These are phyloP conservation scores for Clarias gariepinus DNA, from an alignment of 2,113 vertebrate genomes.

Conservation along the genomic window DNA sequence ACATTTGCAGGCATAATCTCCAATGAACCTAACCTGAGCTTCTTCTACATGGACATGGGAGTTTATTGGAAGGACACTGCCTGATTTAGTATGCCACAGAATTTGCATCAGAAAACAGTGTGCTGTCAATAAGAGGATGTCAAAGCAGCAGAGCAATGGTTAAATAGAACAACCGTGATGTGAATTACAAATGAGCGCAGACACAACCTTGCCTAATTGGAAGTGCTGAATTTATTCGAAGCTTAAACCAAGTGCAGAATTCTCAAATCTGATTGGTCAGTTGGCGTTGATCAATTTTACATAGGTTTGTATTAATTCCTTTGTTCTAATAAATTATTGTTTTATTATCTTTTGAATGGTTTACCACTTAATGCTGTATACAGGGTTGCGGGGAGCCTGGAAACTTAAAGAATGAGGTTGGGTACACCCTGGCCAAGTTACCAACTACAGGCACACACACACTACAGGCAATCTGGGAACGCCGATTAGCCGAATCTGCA, in stretches of 20 bases:
- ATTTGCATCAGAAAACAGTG: constrained; percentile 64
- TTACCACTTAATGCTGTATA: background rate
- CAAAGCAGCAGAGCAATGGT: background rate
- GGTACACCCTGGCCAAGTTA: no score
- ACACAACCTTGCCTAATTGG: background rate
- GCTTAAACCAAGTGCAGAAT: background rate
- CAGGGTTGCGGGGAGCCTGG: no score
- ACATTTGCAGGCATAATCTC: constrained; percentile 53
- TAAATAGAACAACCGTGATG: constrained; percentile 24
- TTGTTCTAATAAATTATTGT: background rate
- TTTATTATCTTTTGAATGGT: background rate
- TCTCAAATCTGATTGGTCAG: background rate
- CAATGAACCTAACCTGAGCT: constrained; percentile 54
- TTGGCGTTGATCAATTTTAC: background rate
- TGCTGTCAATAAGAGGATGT: background rate
- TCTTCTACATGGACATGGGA: constrained; percentile 67
- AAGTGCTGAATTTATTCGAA: background rate
- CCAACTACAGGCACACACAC: no score
- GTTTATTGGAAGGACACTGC: constrained; percentile 62
- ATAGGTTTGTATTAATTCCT: background rate
- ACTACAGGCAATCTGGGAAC: no score
- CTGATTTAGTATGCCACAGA: constrained; percentile 54
- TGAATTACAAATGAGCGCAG: constrained; percentile 27
- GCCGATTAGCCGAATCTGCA: no score
- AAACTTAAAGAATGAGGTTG: no score